A percentile compares a stretch with the other conserved stretches of the same genome.
Conservation (phyloP, 2,113 vertebrate species). For the Plotosus lineatus region DNA sequence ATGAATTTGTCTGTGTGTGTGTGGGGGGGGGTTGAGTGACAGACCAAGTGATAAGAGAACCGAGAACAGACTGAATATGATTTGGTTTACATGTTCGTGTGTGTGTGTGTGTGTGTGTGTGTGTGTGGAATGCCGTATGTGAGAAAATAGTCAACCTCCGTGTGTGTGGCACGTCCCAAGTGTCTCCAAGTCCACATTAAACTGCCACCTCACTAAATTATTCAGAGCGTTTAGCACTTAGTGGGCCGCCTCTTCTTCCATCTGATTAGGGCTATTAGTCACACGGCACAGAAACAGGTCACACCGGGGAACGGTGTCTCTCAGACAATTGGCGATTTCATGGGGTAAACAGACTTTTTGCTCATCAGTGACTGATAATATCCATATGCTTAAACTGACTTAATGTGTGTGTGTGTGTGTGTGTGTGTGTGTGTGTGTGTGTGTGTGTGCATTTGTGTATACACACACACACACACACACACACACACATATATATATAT, state of each 20-base stretch:
- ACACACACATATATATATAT: too few relatives aligned
- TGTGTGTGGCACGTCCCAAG: slow-evolving; percentile 63
- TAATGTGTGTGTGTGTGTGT: too few relatives aligned
- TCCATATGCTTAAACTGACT: slow-evolving; percentile 12
- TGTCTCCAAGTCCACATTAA: slow-evolving; percentile 81
- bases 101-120: neutral
- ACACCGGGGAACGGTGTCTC: slow-evolving; percentile 29
- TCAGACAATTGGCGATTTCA: slow-evolving; percentile 24
- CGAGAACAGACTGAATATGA: neutral
- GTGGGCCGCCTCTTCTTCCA: slow-evolving; percentile 66
- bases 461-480: too few relatives aligned
- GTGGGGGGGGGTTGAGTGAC: slow-evolving; percentile 53
- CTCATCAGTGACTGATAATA: slow-evolving; percentile 22
- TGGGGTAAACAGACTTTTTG: slow-evolving; percentile 41
- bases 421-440: too few relatives aligned
- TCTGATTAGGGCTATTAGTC: slow-evolving; percentile 58
- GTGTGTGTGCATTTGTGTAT: too few relatives aligned
- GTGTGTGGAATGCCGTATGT: neutral
- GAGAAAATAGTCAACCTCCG: slow-evolving; percentile 10
- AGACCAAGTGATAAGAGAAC: neutral
- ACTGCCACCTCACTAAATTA: slow-evolving; percentile 87
- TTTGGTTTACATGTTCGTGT: neutral
- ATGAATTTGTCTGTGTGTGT: slow-evolving; percentile 57
- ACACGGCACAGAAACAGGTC: slow-evolving; percentile 52
- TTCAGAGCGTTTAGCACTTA: slow-evolving; percentile 88